These are phyloP conservation scores for Orius insidiosus DNA, from an alignment of 1,140 invertebrate species.

Conservation along the genomic window DNA sequence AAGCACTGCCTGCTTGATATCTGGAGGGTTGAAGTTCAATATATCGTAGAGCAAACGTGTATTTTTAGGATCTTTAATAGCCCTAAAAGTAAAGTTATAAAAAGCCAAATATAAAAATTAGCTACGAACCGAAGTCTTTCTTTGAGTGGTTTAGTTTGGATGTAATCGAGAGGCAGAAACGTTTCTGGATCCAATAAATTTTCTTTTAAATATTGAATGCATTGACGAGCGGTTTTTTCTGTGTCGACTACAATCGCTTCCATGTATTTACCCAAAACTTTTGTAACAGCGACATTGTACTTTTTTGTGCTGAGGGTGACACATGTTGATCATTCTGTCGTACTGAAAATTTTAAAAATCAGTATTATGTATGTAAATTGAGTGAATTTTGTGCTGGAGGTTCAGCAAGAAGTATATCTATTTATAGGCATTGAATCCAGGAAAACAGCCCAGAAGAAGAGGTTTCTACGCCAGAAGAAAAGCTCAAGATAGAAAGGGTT, in stretches of 20 bases:
- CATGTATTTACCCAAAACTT: constrained; percentile 98
- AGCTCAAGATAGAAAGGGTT: too few species aligned
- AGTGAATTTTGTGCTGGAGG: too few species aligned
- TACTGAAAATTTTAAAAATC: too few species aligned
- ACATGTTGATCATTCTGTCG: constrained; percentile 97
- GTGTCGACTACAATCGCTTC: constrained; percentile 98
- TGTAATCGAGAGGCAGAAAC: constrained; percentile 91
- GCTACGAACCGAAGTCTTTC: constrained; percentile 45
- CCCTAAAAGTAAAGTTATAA: constrained; percentile 41
- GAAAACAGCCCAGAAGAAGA: too few species aligned
- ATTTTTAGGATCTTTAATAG: constrained; percentile 85
- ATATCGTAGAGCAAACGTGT: constrained; percentile 96
- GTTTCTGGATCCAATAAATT: constrained; percentile 97
- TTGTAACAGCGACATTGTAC: constrained; percentile 95
- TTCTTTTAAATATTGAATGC: constrained; percentile 96
- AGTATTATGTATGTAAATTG: too few species aligned
- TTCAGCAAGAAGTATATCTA: too few species aligned
- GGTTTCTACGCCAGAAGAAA: too few species aligned
- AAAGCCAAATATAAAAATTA: constrained; percentile 16
- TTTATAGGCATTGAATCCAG: too few species aligned
- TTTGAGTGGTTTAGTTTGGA: constrained; percentile 85
- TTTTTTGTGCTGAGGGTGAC: constrained; percentile 95
- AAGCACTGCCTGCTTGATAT: constrained; percentile 90
- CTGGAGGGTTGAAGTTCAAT: constrained; percentile 82
- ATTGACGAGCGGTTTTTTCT: constrained; percentile 90